Evolutionary conservation across 2,888 invertebrate genomes (phyloP).

Genomic region (Lasioglossum oenotherae): DNA sequence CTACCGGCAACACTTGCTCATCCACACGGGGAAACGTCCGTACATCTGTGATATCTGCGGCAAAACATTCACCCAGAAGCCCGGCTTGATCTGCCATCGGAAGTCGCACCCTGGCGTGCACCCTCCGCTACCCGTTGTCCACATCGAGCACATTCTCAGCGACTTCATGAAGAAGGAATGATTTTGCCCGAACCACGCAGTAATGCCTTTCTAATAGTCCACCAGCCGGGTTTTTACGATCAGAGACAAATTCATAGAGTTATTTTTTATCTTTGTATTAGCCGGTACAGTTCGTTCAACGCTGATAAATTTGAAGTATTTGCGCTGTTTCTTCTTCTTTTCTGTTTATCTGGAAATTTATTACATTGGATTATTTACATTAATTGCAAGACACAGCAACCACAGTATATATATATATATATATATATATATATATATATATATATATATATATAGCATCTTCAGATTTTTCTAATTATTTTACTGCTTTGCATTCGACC

Average conservation of each 20-base stretch:
- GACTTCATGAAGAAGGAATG: slow-evolving; percentile 72
- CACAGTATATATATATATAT: no score
- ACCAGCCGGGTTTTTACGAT: neutral
- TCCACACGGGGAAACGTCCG: slow-evolving; percentile 70
- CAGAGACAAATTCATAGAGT: neutral
- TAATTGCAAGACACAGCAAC: no score
- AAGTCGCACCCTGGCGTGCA: slow-evolving; percentile 74
- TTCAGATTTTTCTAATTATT: no score
- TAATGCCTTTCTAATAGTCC: neutral
- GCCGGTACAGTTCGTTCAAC: neutral
- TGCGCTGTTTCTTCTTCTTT: neutral
- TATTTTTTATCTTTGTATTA: neutral
- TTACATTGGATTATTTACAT: neutral
- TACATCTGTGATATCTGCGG: slow-evolving; percentile 75
- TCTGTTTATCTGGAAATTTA: neutral
- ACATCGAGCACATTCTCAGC: slow-evolving; percentile 73
- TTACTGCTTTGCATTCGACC: no score
- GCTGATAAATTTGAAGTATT: neutral
- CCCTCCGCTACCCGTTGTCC: slow-evolving; percentile 71
- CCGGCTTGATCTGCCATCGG: slow-evolving; percentile 74
- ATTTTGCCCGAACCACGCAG: neutral
- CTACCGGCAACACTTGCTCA: slow-evolving; percentile 70
- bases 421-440: no score
- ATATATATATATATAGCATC: no score
- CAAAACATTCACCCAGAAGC: slow-evolving; percentile 73